Evolutionary conservation across 2,113 vertebrate genomes (phyloP).

Genomic region (Dunckerocampus dactyliophorus): DNA sequence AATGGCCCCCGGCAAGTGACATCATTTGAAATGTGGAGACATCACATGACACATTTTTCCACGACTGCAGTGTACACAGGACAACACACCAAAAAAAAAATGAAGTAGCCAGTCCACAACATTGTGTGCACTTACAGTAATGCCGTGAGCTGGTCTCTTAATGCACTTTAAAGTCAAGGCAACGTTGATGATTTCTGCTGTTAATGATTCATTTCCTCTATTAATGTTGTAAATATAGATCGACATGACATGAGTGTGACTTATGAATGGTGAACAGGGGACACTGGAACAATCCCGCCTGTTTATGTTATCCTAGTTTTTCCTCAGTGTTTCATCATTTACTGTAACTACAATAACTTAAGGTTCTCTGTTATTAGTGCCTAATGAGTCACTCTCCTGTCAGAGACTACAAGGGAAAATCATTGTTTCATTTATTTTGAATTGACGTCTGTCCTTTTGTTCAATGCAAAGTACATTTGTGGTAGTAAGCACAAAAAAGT

Average conservation of each 20-base stretch:
- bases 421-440: conserved; percentile 14
- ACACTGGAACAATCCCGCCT: background rate
- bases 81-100: background rate
- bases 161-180: background rate
- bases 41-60: too few species aligned
- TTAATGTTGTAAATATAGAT: background rate
- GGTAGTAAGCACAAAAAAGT: too few species aligned
- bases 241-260: background rate
- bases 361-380: background rate
- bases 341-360: conserved; percentile 30
- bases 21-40: too few species aligned
- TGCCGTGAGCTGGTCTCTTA: background rate
- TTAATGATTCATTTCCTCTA: conserved; percentile 9
- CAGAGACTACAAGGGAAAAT: background rate
- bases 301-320: conserved; percentile 8
- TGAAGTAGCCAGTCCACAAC: background rate
- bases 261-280: background rate
- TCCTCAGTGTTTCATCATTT: conserved; percentile 33
- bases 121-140: background rate
- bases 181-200: conserved; percentile 3
- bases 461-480: too few species aligned
- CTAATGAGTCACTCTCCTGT: background rate
- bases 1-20: too few species aligned
- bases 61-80: too few species aligned
- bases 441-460: too few species aligned